Percentiles rank a stretch among this genome's conserved stretches.
Evolutionary conservation across 2,797 vertebrate species (phyloP).

Genomic region (Potorous gilbertii): DNA sequence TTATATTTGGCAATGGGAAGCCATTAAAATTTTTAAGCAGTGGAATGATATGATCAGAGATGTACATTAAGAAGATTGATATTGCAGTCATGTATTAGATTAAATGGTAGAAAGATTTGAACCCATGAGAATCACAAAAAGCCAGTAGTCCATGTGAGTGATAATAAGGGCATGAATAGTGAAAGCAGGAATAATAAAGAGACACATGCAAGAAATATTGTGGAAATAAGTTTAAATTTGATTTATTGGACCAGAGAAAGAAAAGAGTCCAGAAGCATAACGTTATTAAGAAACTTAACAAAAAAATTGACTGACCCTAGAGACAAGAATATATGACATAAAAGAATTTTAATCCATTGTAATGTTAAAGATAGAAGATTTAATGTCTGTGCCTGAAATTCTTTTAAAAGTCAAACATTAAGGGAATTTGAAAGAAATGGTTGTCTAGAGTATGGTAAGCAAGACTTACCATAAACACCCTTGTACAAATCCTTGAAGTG

Average conservation of each 20-base stretch:
- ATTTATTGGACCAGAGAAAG: background rate
- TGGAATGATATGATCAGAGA: background rate
- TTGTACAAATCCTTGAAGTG: background rate
- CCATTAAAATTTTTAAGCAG: background rate
- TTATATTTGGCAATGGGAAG: background rate
- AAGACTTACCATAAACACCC: constrained; percentile 10
- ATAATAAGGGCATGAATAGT: background rate
- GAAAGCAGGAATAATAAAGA: background rate
- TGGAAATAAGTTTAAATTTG: background rate
- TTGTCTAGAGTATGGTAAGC: constrained; percentile 5
- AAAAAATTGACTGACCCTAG: background rate
- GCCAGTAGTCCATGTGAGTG: background rate
- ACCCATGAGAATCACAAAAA: background rate
- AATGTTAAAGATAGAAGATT: background rate
- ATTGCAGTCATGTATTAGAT: background rate
- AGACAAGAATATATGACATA: background rate
- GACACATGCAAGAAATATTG: background rate
- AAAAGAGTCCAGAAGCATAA: background rate
- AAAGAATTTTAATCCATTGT: background rate
- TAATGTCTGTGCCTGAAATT: constrained; percentile 2
- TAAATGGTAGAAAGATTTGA: background rate
- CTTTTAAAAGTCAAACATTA: constrained; percentile 10
- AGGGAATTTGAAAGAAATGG: background rate
- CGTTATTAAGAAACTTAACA: background rate
- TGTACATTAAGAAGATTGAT: background rate